These are phyloP conservation scores for Heterocephalus glaber DNA, from an alignment of 2,113 vertebrate species.

Conservation along the genomic window DNA sequence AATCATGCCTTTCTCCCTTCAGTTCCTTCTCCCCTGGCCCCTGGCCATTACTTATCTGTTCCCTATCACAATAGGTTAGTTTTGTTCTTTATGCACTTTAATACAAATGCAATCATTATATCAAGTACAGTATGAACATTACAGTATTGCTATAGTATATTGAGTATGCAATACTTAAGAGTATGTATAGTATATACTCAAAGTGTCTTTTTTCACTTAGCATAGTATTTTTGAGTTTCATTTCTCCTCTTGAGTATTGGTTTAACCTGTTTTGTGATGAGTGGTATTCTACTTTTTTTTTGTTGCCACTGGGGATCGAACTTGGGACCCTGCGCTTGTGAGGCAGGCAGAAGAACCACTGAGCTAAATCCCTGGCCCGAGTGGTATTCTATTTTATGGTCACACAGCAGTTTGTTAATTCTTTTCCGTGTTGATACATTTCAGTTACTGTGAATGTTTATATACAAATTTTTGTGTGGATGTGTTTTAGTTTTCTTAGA, in stretches of 20 bases:
- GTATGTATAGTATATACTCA: not conserved
- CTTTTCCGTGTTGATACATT: not conserved
- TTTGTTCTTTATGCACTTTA: not conserved
- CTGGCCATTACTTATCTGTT: not conserved
- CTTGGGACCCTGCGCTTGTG: too few species aligned
- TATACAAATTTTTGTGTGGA: not conserved
- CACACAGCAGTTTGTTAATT: constrained; percentile 13
- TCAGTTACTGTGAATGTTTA: not conserved
- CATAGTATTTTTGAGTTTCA: not conserved
- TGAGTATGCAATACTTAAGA: not conserved
- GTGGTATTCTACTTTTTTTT: too few species aligned
- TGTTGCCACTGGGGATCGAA: too few species aligned
- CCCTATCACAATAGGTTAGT: not conserved
- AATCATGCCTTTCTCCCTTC: not conserved
- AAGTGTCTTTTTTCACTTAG: not conserved
- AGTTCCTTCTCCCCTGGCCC: not conserved
- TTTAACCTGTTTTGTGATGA: constrained; percentile 6
- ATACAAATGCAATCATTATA: not conserved
- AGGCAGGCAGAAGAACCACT: too few species aligned
- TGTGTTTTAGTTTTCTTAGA: not conserved
- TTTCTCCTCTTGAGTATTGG: not conserved
- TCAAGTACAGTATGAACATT: not conserved
- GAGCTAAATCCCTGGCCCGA: not conserved
- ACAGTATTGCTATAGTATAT: not conserved
- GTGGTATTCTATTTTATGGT: not conserved